Evolutionary conservation across 1,140 invertebrate species (phyloP), one percentile per base, ranked within the genome.

Genomic region (Arion vulgaris): DNA sequence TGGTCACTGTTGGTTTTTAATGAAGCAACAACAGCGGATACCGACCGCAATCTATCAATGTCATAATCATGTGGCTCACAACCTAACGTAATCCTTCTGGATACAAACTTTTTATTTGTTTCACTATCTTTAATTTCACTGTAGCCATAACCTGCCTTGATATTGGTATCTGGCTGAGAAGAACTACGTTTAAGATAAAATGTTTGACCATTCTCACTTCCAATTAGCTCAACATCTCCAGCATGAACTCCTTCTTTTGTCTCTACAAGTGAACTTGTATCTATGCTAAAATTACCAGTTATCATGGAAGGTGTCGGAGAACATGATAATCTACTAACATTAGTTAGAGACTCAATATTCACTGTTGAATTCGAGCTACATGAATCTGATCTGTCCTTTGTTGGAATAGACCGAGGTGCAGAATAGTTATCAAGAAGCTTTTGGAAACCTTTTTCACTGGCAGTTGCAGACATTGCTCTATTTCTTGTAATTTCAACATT

Each of bases 401-500:
- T 68, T 39, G 77, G 26, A 13, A 53, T 9, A 39, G 62, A 19
- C 17, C 11, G 11, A 28, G 39, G 28, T 7, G 36, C 23, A 34
- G 77, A 36, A 26, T 38, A 23, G 66, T n/a, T 68, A 28, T 80
- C 77, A 32, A 80, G 77, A 15, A 80, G 32, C 13, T 45, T 28
- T 32, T 80, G 77, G 39, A 80, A 80, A 11, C 39, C 26, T 45
- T 80, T 80, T 28, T 80, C 77, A 49, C 77, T 80, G 34, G 11
- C 39, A 26, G 77, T 68, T 4, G 23, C 77, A 13, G 77, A 80
- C 36, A 69, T 7, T 34, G 57, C n/a, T 41, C 77, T 45, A 4
- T 4, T 0, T 41, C 77, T 68, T 1, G 57, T 11, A n/a, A 19
- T n/a, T 11, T 5, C 5, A 19, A 15, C 13, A 4, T 13, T 68